Base-by-base conservation (phyloP, 2,888 invertebrate species). In the Cheilosia pagana region DNA sequence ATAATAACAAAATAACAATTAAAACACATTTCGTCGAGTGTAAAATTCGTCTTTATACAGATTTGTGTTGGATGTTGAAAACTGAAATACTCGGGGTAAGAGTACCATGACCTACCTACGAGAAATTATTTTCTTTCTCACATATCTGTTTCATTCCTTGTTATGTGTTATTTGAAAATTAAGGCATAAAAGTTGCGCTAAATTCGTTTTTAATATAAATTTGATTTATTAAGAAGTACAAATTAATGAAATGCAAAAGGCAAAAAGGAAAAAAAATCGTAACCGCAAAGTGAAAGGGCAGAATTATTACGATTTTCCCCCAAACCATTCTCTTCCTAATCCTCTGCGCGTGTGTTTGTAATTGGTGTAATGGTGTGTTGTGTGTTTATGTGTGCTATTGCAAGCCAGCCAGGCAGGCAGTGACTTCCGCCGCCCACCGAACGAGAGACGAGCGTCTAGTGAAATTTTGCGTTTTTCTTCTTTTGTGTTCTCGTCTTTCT, bases 41-140 rank as follows among this genome's bases (percentile, higher is more conserved):
- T 48, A 21, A 53, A 76, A 71, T 62, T 71, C 31, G 19, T 31
- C 25, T 35, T 12, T 35, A 12, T 35, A 4, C 3, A 62, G 8
- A 28, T 25, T 41, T 53, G 57, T 52, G 55, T 50, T 19, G 53
- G 65, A 62, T 55, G 52, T 52, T 43, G 50, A 67, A 62, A 65
- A 53, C 50, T 6, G 35, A 59, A 39, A 43, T 16, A 67, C 43
- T 59, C 70, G 21, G 71, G 81, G 82, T 83, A 83, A 83, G 82
- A 78, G 62, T 63, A 83, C 82, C 82, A 78, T 83, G 82, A 83
- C 82, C 82, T 83, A 82, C 82, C 77, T 77, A 62, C 67, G 53
- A 55, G 60, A 82, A 82, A 67, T 76, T 67, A n/a, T 63, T 74
- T 74, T 65, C 75, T 52, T 65, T 75, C 59, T 75, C 23, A 5